phyloP scores from a whole-genome alignment of 1,140 invertebrate species.

The Zaprionus africanus region DNA sequence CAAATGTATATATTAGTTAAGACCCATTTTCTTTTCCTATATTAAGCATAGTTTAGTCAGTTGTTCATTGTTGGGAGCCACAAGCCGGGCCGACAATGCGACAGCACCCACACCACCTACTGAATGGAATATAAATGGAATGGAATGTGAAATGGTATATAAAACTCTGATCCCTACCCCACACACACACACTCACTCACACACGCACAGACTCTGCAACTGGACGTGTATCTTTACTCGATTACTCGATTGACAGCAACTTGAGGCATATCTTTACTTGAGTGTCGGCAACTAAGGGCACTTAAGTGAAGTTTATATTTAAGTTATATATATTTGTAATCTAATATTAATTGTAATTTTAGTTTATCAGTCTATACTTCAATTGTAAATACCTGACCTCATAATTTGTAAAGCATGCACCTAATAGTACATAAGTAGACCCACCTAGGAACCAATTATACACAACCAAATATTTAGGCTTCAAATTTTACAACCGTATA shows the following conservation, averaged over 20 bases:
- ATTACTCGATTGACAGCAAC: too few species aligned
- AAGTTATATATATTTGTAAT: neutral
- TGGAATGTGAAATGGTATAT: too few species aligned
- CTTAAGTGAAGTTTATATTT: neutral
- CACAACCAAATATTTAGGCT: constrained; percentile 17
- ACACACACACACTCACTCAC: neutral
- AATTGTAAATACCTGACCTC: neutral
- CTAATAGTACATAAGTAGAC: too few species aligned
- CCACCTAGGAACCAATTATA: too few species aligned
- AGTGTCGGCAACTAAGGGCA: too few species aligned
- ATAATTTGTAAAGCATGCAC: too few species aligned
- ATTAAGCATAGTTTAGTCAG: neutral
- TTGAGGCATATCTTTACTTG: too few species aligned
- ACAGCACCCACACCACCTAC: neutral
- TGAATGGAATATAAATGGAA: too few species aligned
- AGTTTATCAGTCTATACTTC: constrained; percentile 15
- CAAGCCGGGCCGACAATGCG: neutral
- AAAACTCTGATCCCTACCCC: neutral
- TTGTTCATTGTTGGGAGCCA: neutral
- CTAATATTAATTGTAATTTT: constrained; percentile 1
- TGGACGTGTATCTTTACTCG: too few species aligned
- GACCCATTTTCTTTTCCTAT: neutral
- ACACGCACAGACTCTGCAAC: too few species aligned
- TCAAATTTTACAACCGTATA: constrained; percentile 36
- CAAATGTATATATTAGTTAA: constrained; percentile 3